Evolutionary conservation across 2,113 vertebrate species (phyloP).

Genomic region (Mus spicilegus): DNA sequence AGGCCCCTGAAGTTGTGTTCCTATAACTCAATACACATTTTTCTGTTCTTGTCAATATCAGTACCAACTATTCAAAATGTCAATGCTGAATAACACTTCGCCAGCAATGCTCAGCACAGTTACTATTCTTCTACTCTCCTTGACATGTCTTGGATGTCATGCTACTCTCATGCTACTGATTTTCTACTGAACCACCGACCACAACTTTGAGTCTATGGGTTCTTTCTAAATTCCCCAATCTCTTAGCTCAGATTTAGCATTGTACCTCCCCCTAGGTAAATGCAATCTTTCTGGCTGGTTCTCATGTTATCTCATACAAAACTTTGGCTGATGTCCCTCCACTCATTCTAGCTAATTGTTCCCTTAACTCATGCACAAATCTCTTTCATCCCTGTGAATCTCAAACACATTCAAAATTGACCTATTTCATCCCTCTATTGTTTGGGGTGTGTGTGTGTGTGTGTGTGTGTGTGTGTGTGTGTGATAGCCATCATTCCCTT

Average conservation of each 20-base stretch:
- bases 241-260: background rate
- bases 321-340: background rate
- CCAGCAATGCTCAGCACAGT: background rate
- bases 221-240: background rate
- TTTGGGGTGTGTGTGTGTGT: no score
- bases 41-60: background rate
- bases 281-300: background rate
- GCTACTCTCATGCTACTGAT: background rate
- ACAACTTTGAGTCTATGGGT: background rate
- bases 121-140: background rate
- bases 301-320: background rate
- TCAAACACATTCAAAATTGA: background rate
- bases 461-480: no score
- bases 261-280: background rate
- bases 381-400: background rate
- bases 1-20: background rate
- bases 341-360: background rate
- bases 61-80: background rate
- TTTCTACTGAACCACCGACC: background rate
- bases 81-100: background rate
- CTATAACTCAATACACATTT: no score
- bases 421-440: background rate
- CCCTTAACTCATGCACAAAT: background rate
- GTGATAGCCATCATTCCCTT: background rate
- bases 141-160: background rate